Base-by-base conservation (phyloP, 2,797 vertebrate genomes). In the Leptoclinus maculatus region DNA sequence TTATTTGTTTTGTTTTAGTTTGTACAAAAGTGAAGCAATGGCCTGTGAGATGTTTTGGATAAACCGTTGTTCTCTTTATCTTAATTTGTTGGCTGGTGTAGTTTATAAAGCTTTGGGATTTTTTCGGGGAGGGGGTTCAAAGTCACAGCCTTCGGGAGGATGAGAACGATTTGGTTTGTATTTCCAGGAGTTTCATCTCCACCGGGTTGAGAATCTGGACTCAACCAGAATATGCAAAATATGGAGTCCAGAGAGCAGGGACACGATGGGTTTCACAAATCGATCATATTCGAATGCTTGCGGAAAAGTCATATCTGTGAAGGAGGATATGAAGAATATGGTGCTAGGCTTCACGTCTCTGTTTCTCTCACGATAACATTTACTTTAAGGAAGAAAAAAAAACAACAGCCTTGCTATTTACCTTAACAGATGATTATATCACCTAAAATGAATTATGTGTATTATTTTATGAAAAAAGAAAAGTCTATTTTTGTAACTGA, bases 401-500 rank as follows among this genome's bases (percentile, higher is more conserved):
- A 84, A 86, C 87, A 87, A 91, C 89, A 94, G 92, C 93, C 85
- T 95, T 93, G 93, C 93, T 94, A 92, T 95, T 94, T 94, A 94
- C 92, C 91, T 95, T 94, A 92, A 94, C 94, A 95, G 92, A 94
- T 82, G 89, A 92, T 91, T 92, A 93, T 93, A 92, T 93, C 88
- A 92, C 89, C 76, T 86, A 92, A 87, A 92, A 90, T 88, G 87
- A 91, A 94, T 88, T 87, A 91, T 91, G 90, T 94, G 92, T 95
- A 94, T 94, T 94, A 94, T 94, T 96, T 96, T 95, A 94, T 94
- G 93, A 93, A 90, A 88, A 93, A 92, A 93, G 71, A 93, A 86
- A 91, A 91, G 90, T 96, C 85, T 96, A 95, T 96, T 96, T 96
- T 96, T 96, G 93, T 96, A 96, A 95, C 87, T 54, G 92, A 94